Conservation (phyloP, 2,113 vertebrate species). For the Saccopteryx leptura region DNA sequence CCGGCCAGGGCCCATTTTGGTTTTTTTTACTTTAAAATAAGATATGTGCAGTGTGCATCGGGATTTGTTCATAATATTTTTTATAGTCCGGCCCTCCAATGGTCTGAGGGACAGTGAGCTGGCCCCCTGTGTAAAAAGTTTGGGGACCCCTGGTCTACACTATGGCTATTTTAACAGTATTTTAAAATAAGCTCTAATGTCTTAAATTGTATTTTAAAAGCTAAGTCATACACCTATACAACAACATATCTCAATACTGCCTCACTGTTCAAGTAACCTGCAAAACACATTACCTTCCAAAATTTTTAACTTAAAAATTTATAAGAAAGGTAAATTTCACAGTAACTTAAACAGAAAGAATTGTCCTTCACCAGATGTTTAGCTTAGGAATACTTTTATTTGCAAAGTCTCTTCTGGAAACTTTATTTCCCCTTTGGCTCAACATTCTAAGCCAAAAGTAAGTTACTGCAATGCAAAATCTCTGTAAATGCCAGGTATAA, state of each 20-base stretch:
- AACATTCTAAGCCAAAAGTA: conserved; percentile 41
- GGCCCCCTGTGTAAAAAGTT: no score
- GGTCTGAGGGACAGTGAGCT: no score
- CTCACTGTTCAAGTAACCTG: conserved; percentile 28
- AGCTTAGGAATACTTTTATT: conserved; percentile 55
- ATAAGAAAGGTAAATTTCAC: background rate
- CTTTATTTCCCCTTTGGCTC: background rate
- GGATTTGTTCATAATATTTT: no score
- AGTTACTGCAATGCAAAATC: background rate
- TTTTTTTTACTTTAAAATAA: no score
- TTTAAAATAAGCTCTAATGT: conserved; percentile 55
- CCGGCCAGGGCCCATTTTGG: no score
- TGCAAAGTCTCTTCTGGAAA: conserved; percentile 21
- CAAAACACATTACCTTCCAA: conserved; percentile 42
- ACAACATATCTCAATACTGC: conserved; percentile 35
- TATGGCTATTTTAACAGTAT: conserved; percentile 2
- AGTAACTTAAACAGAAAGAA: conserved; percentile 14
- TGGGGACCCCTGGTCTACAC: background rate
- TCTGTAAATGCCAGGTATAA: conserved; percentile 31
- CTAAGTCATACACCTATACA: conserved; percentile 31
- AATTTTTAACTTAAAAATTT: conserved; percentile 41
- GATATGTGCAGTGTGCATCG: no score
- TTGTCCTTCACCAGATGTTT: conserved; percentile 28
- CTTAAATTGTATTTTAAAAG: conserved; percentile 31
- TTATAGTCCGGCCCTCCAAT: no score